Conservation (phyloP, 2,797 vertebrate species). For the Cephalopachus bancanus region DNA sequence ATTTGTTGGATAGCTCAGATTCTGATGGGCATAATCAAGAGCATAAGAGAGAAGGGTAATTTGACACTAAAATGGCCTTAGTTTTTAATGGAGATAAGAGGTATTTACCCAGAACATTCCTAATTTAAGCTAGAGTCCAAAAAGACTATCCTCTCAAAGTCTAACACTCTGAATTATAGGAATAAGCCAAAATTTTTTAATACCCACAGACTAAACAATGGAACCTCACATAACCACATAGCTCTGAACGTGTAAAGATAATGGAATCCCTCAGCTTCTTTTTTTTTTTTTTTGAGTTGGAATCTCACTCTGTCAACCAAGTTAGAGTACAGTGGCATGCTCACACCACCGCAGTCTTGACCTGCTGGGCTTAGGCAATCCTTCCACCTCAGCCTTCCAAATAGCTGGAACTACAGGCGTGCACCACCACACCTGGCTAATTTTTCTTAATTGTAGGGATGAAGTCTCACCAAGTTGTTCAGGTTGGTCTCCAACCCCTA, state of each 20-base stretch:
- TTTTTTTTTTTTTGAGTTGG: too few relatives aligned
- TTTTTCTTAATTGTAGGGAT: too few relatives aligned
- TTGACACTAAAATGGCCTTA: neutral
- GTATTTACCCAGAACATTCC: neutral
- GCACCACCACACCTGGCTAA: too few relatives aligned
- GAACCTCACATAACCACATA: neutral
- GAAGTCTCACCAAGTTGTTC: too few relatives aligned
- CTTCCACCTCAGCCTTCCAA: too few relatives aligned
- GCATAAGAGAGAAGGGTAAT: constrained; percentile 1
- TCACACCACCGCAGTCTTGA: too few relatives aligned
- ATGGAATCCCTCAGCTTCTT: neutral
- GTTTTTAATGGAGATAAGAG: neutral
- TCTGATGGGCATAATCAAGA: constrained; percentile 11
- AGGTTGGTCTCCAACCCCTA: too few relatives aligned
- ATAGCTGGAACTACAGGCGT: too few relatives aligned
- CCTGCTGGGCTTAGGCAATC: too few relatives aligned
- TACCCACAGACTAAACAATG: neutral
- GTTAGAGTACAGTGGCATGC: too few relatives aligned
- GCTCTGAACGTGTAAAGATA: neutral
- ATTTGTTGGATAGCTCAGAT: constrained; percentile 4
- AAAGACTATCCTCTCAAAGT: constrained; percentile 35
- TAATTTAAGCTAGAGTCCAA: constrained; percentile 15
- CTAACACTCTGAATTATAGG: neutral
- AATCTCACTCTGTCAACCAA: too few relatives aligned
- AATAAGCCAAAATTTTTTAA: neutral